These are phyloP conservation scores for Theocolax elegans DNA, from an alignment of 1,140 invertebrate species.

Conservation along the genomic window DNA sequence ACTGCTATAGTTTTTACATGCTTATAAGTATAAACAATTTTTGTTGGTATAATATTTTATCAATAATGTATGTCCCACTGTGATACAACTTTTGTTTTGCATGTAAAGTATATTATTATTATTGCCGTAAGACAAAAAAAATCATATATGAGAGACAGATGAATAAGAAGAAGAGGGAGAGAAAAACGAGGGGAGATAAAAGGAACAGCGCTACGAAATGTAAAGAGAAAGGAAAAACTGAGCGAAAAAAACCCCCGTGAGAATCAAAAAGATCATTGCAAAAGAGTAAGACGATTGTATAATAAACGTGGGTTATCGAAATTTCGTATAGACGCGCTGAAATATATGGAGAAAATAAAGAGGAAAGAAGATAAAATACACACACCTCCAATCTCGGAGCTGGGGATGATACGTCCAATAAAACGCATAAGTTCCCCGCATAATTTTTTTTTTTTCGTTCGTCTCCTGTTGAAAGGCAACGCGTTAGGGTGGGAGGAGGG, in stretches of 20 bases:
- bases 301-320: neutral
- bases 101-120: constrained; percentile 64
- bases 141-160: constrained; percentile 37
- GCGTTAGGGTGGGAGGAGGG: constrained; percentile 58
- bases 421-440: too few relatives aligned
- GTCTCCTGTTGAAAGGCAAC: too few relatives aligned
- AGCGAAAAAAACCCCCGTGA: neutral
- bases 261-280: neutral
- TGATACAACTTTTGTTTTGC: constrained; percentile 67
- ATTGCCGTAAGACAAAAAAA: constrained; percentile 55
- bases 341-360: neutral
- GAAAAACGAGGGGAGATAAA: constrained; percentile 36
- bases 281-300: neutral
- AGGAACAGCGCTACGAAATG: too few relatives aligned
- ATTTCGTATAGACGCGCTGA: neutral
- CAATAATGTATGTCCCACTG: constrained; percentile 67
- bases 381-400: too few relatives aligned
- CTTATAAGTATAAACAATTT: too few relatives aligned
- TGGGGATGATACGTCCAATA: too few relatives aligned
- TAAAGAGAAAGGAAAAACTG: constrained; percentile 18
- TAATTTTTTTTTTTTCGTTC: too few relatives aligned
- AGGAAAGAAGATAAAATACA: neutral
- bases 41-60: too few relatives aligned
- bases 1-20: too few relatives aligned
- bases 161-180: constrained; percentile 5